Percentiles rank a stretch among this genome's conserved stretches.
These are phyloP conservation scores for Physella acuta DNA, from an alignment of 1,140 invertebrate species.

Conservation along the genomic window DNA sequence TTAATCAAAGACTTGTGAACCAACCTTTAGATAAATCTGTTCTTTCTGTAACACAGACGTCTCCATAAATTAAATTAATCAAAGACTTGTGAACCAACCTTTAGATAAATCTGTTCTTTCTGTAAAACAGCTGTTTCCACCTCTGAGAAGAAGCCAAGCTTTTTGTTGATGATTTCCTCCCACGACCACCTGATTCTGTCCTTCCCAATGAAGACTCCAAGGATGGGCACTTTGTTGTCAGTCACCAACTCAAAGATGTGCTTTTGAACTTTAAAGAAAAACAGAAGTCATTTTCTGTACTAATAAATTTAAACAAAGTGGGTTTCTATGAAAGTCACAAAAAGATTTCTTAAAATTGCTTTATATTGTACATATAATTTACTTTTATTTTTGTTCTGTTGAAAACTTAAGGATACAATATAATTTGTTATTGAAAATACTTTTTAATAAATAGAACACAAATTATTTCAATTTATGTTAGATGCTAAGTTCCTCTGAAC, in stretches of 20 bases:
- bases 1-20: too few species aligned
- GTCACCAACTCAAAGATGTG: constrained; percentile 44
- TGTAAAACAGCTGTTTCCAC: constrained; percentile 36
- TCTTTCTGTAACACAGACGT: constrained; percentile 39
- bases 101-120: constrained; percentile 50
- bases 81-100: constrained; percentile 43
- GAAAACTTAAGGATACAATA: too few species aligned
- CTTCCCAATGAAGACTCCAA: constrained; percentile 49
- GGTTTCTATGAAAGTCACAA: too few species aligned
- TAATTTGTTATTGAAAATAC: too few species aligned
- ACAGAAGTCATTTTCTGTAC: too few species aligned
- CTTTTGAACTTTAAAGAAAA: constrained; percentile 30
- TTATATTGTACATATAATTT: too few species aligned
- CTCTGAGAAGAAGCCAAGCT: constrained; percentile 45
- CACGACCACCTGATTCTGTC: constrained; percentile 45
- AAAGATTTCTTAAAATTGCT: too few species aligned
- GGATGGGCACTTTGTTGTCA: constrained; percentile 38
- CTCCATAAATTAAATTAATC: constrained; percentile 39
- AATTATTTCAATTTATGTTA: too few species aligned
- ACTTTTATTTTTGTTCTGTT: too few species aligned
- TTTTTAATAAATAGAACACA: too few species aligned
- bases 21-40: constrained; percentile 51
- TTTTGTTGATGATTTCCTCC: constrained; percentile 45
- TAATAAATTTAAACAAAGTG: too few species aligned
- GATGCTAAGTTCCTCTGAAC: too few species aligned